Percentiles rank a stretch among this genome's conserved stretches.
Conservation (phyloP, 2,797 vertebrate species). For the Nyctalus aviator region DNA sequence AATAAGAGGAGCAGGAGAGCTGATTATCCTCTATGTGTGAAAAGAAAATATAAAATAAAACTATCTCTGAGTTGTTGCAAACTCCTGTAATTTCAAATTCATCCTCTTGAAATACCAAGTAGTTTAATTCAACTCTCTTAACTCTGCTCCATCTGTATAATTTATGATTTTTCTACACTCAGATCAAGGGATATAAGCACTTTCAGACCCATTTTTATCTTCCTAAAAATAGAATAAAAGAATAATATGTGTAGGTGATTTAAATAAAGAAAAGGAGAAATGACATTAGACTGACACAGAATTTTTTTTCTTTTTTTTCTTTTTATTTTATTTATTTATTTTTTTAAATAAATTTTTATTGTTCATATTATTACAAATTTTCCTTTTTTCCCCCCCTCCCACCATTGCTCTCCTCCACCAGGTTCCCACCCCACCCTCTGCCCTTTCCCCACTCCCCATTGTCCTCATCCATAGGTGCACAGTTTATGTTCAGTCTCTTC, state of each 20-base stretch:
- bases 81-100: constrained; percentile 1
- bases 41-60: neutral
- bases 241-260: constrained; percentile 7
- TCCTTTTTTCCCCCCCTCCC: too few relatives aligned
- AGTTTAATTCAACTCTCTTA: constrained; percentile 23
- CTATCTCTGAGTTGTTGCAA: neutral
- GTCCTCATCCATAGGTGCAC: too few relatives aligned
- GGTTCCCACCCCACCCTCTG: too few relatives aligned
- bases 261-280: neutral
- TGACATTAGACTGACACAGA: neutral
- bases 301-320: too few relatives aligned
- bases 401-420: too few relatives aligned
- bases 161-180: neutral
- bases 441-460: too few relatives aligned
- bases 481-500: too few relatives aligned
- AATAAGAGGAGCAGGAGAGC: neutral
- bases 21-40: neutral
- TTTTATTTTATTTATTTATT: too few relatives aligned
- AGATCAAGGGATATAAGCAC: neutral
- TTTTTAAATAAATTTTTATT: too few relatives aligned
- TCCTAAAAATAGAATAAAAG: constrained; percentile 25
- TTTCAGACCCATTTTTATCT: neutral
- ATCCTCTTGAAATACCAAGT: neutral
- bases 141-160: neutral
- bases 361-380: too few relatives aligned